A percentile compares a stretch with the other conserved stretches of the same genome.
phyloP scores from a whole-genome alignment of 2,113 vertebrate genomes.

The Notothenia coriiceps region DNA sequence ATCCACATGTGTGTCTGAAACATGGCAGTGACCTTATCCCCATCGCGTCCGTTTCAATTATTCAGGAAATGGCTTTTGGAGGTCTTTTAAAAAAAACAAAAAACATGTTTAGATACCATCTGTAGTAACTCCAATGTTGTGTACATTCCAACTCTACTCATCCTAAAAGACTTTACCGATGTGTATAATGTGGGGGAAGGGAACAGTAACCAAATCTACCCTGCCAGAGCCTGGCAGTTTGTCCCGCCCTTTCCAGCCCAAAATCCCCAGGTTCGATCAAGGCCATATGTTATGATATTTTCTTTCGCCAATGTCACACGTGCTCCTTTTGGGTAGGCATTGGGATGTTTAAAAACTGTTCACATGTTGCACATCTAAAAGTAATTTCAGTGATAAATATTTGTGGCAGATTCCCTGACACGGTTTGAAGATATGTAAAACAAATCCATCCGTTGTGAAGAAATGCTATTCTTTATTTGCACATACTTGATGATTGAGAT shows the following conservation, averaged over 20 bases:
- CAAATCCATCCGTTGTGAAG: not conserved
- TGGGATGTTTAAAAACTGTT: not conserved
- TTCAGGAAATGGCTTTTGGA: constrained; percentile 16
- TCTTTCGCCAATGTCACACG: constrained; percentile 19
- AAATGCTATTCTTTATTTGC: constrained; percentile 36
- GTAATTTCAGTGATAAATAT: not conserved
- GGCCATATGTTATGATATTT: constrained; percentile 42
- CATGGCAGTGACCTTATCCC: not conserved
- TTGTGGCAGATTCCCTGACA: constrained; percentile 5
- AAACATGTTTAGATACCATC: not conserved
- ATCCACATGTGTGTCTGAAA: constrained; percentile 2
- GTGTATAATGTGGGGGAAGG: constrained; percentile 25
- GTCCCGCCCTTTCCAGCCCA: constrained; percentile 27
- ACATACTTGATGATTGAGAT: constrained; percentile 25
- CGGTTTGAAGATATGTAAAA: constrained; percentile 28
- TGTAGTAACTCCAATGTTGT: not conserved
- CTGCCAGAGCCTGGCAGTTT: constrained; percentile 30
- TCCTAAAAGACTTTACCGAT: constrained; percentile 8
- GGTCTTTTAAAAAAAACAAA: constrained; percentile 20
- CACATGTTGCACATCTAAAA: constrained; percentile 13
- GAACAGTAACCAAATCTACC: constrained; percentile 38
- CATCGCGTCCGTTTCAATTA: constrained; percentile 5
- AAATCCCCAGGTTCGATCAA: constrained; percentile 24
- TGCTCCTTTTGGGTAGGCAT: constrained; percentile 8
- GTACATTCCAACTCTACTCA: constrained; percentile 8